These are phyloP conservation scores for Rhagoletis pomonella DNA, from an alignment of 1,140 invertebrate genomes.

Conservation along the genomic window DNA sequence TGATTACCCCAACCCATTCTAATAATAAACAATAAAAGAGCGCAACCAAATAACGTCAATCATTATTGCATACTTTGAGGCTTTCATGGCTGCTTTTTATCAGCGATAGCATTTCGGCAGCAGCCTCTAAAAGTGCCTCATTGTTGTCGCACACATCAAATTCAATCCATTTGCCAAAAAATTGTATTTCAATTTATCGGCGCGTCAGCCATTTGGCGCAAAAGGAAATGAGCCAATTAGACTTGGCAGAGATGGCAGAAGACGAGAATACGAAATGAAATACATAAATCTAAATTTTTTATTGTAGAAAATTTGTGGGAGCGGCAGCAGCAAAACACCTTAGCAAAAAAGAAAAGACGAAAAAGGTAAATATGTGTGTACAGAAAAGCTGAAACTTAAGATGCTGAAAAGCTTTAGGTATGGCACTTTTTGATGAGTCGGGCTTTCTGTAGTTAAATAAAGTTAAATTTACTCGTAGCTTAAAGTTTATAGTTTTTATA, in stretches of 20 bases:
- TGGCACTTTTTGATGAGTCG: no score
- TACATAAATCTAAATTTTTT: not conserved
- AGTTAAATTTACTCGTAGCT: no score
- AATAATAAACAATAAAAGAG: not conserved
- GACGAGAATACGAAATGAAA: not conserved
- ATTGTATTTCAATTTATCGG: not conserved
- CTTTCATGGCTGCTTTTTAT: not conserved
- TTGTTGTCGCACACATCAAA: not conserved
- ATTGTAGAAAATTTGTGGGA: no score
- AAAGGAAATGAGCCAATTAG: conserved; percentile 4
- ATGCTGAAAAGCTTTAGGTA: no score
- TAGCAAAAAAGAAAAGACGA: no score
- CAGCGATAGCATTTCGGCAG: not conserved
- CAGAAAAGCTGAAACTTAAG: no score
- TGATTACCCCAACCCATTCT: no score
- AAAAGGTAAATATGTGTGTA: no score
- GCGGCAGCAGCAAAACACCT: no score
- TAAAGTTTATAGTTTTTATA: no score
- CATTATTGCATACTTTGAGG: not conserved
- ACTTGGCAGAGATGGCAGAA: not conserved
- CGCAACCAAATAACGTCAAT: not conserved
- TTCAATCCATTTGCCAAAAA: not conserved
- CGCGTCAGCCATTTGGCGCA: not conserved
- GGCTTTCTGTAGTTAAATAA: no score
- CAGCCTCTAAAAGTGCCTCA: no score